These are phyloP conservation scores for Rhodophaea formosa DNA, from an alignment of 2,888 invertebrate genomes.

Conservation along the genomic window DNA sequence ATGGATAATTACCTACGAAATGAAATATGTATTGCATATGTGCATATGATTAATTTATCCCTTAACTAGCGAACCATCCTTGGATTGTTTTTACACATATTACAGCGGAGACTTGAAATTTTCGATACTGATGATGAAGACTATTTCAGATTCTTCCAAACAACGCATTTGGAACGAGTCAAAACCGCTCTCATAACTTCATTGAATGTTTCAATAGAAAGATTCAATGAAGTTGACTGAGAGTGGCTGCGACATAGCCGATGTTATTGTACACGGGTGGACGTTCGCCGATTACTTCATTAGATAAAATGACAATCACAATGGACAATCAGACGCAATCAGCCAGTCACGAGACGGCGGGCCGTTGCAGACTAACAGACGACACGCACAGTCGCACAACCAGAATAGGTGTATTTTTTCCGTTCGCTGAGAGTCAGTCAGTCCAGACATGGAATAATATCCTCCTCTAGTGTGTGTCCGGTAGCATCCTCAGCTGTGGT, in stretches of 20 bases:
- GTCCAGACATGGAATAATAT: no score
- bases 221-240: not conserved
- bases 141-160: not conserved
- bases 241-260: conserved; percentile 2
- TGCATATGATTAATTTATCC: no score
- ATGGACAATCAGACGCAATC: conserved; percentile 49
- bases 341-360: conserved; percentile 31
- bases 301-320: conserved; percentile 42
- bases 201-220: no score
- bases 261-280: conserved; percentile 20
- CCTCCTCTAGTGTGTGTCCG: no score
- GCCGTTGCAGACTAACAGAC: not conserved
- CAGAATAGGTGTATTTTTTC: no score
- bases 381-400: not conserved
- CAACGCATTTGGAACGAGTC: not conserved
- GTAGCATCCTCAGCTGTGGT: no score
- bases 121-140: not conserved
- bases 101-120: not conserved
- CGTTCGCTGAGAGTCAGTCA: no score
- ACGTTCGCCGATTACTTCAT: conserved; percentile 41
- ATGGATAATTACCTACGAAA: no score
- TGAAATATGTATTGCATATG: no score
- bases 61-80: no score
- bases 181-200: no score
- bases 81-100: no score